A percentile compares a stretch with the other conserved stretches of the same genome.
phyloP scores from a whole-genome alignment of 2,797 vertebrate species.

The Nasua narica region DNA sequence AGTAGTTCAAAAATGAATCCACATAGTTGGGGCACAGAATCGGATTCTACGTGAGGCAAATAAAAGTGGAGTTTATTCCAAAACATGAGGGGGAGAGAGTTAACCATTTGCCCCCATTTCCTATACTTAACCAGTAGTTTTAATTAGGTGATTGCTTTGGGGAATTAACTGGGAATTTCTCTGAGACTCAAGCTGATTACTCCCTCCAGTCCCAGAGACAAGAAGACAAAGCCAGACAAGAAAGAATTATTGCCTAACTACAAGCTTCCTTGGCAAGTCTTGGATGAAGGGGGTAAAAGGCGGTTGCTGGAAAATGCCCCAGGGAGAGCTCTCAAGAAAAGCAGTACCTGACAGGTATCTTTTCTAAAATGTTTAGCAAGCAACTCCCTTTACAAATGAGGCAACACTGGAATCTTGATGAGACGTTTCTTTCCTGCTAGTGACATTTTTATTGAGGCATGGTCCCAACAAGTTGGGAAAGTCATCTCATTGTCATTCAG shows the following conservation, averaged over 20 bases:
- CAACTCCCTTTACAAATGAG: conserved; percentile 84
- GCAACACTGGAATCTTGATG: conserved; percentile 84
- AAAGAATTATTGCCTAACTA: conserved; percentile 21
- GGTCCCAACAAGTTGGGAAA: conserved; percentile 86
- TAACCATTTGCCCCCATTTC: not conserved
- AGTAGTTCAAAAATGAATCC: not conserved
- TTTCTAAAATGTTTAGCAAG: conserved; percentile 83
- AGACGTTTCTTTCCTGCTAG: conserved; percentile 82
- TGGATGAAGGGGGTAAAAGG: not conserved
- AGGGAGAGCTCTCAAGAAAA: conserved; percentile 29
- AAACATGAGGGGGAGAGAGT: not conserved
- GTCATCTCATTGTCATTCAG: conserved; percentile 83
- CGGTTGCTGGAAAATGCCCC: conserved; percentile 46
- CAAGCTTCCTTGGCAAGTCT: conserved; percentile 31
- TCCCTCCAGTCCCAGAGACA: conserved; percentile 39
- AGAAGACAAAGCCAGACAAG: conserved; percentile 45
- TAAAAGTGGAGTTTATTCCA: not conserved
- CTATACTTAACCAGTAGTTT: not conserved
- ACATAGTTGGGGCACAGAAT: not conserved
- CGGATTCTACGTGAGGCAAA: not conserved
- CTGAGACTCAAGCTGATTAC: conserved; percentile 53
- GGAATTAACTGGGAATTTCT: conserved; percentile 40
- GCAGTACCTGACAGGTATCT: conserved; percentile 84
- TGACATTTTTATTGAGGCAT: conserved; percentile 85
- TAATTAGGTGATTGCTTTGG: not conserved